These are phyloP conservation scores for Lasioglossum vierecki DNA, from an alignment of 2,888 invertebrate genomes.

Conservation along the genomic window DNA sequence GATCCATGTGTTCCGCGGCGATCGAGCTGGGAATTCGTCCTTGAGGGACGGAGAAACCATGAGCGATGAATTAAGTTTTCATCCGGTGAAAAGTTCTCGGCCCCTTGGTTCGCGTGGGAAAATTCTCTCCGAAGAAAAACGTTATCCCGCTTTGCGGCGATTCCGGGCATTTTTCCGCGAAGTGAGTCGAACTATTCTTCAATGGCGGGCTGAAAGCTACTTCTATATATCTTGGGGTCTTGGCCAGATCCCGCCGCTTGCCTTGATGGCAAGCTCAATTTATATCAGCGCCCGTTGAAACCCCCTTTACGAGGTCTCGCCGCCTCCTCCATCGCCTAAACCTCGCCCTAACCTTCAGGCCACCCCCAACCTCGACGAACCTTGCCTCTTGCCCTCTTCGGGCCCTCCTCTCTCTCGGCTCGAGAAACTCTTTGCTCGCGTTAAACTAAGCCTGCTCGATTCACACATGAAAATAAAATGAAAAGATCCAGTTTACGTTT, in stretches of 20 bases:
- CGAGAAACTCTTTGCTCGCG: conserved; percentile 61
- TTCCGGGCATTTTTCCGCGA: conserved; percentile 68
- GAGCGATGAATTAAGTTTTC: conserved; percentile 62
- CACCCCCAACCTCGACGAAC: conserved; percentile 52
- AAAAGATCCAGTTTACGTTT: conserved; percentile 11
- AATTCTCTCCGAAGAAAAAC: conserved; percentile 61
- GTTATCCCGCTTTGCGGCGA: conserved; percentile 67
- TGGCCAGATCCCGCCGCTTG: conserved; percentile 81
- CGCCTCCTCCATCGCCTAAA: conserved; percentile 65
- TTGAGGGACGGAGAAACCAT: neutral
- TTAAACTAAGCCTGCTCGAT: conserved; percentile 76
- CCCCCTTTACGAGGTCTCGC: conserved; percentile 82
- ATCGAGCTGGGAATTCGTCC: conserved; percentile 3
- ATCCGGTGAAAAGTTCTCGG: conserved; percentile 50
- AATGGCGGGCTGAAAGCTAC: conserved; percentile 78
- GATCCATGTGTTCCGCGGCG: conserved; percentile 5
- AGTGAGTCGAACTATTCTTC: conserved; percentile 76
- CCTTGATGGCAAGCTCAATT: conserved; percentile 83
- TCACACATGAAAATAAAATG: conserved; percentile 70
- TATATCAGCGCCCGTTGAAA: conserved; percentile 82
- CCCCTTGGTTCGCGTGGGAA: neutral
- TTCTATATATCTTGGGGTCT: conserved; percentile 77
- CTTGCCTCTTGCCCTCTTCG: conserved; percentile 63
- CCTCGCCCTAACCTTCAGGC: conserved; percentile 63
- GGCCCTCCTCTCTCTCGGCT: conserved; percentile 57